A percentile compares a stretch with the other conserved stretches of the same genome.
Evolutionary conservation across 2,888 invertebrate genomes (phyloP).

Genomic region (Agriotes lineatus): DNA sequence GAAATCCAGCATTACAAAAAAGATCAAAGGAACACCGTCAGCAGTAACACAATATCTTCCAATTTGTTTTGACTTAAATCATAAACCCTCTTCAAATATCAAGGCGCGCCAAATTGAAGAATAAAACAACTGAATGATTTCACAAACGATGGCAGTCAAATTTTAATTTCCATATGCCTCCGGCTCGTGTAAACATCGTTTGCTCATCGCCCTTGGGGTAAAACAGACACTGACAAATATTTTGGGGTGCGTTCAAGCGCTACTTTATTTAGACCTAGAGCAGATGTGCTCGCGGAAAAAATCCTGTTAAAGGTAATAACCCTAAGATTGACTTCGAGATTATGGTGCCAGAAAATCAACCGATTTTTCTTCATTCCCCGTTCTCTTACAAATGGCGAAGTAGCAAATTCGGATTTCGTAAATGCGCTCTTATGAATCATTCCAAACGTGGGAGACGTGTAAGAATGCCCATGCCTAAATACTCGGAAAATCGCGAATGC

Average conservation of each 20-base stretch:
- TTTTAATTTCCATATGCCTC: constrained; percentile 25
- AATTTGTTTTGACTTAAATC: too few relatives aligned
- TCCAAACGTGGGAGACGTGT: background rate
- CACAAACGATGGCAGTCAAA: constrained; percentile 15
- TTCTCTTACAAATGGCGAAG: too few relatives aligned
- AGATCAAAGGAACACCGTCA: too few relatives aligned
- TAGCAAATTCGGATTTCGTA: too few relatives aligned
- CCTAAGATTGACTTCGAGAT: constrained; percentile 27
- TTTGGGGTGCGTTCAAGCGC: constrained; percentile 31
- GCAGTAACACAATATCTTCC: too few relatives aligned
- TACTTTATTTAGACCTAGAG: constrained; percentile 31
- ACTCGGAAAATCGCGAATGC: background rate
- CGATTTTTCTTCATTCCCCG: background rate
- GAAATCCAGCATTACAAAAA: too few relatives aligned
- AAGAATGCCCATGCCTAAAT: background rate
- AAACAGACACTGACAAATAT: constrained; percentile 32
- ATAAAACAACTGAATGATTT: background rate
- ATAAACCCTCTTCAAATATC: too few relatives aligned
- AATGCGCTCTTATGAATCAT: too few relatives aligned
- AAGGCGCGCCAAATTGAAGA: background rate
- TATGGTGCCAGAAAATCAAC: constrained; percentile 8
- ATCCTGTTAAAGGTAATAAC: constrained; percentile 30
- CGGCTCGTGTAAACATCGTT: constrained; percentile 23
- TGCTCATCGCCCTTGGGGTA: constrained; percentile 25
- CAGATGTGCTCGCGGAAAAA: constrained; percentile 28